These are phyloP conservation scores for Spilosoma lubricipeda DNA, from an alignment of 2,888 invertebrate species.

Conservation along the genomic window DNA sequence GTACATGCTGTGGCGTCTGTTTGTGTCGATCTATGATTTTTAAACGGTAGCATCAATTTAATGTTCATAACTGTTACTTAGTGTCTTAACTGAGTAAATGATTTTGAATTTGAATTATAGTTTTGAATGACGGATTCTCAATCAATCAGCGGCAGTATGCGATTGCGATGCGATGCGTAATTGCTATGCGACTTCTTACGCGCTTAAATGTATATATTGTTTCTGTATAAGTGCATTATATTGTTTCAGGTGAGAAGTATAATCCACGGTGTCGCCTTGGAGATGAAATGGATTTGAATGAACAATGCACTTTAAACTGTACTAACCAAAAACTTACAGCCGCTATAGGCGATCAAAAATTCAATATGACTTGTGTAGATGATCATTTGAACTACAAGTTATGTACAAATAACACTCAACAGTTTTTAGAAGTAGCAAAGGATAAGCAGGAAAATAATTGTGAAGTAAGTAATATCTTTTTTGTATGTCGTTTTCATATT, in stretches of 20 bases:
- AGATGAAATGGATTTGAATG: constrained; percentile 67
- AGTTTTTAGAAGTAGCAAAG: constrained; percentile 45
- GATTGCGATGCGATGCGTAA: neutral
- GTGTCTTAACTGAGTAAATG: too few relatives aligned
- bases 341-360: constrained; percentile 52
- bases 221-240: neutral
- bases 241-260: constrained; percentile 60
- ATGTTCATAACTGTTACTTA: too few relatives aligned
- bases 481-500: neutral
- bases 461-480: constrained; percentile 50
- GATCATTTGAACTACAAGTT: constrained; percentile 62
- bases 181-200: neutral
- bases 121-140: neutral
- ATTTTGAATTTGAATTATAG: too few relatives aligned
- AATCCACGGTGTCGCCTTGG: constrained; percentile 67
- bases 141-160: neutral
- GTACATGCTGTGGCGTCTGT: too few relatives aligned
- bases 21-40: too few relatives aligned
- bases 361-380: constrained; percentile 73
- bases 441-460: constrained; percentile 51
- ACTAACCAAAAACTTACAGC: constrained; percentile 52
- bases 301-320: constrained; percentile 70
- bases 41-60: too few relatives aligned
- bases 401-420: constrained; percentile 53
- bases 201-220: neutral